Base-by-base conservation (phyloP, 2,888 invertebrate genomes). In the Scaptomyza flava region DNA sequence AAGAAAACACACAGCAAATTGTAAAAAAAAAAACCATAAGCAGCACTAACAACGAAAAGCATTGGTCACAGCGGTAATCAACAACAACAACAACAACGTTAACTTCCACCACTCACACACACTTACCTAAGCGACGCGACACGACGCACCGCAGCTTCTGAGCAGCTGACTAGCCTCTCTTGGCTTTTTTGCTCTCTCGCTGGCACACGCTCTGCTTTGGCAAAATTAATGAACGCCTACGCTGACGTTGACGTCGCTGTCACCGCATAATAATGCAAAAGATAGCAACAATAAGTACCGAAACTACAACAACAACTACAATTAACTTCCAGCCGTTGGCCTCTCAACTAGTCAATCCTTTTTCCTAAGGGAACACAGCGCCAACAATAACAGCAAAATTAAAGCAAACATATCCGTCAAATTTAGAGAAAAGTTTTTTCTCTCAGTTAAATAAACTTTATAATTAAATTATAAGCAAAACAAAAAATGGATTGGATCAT, bases 401-500 rank as follows among this genome's bases (percentile, higher is more conserved):
- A 41, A 56, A 72, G 14, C 33, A 72, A 68, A 81, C 81, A 81
- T 87, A 81, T 81, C 81, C 80, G 86, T 77, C 85, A 76, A 63
- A 51, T 68, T 68, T 58, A 65, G 52, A 63, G 31, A 65, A 54
- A 65, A 34, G 62, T 60, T 64, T 57, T 64, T 17, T 11, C 41
- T 65, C 46, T n/a, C 20, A 20, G 42, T 53, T 61, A 53, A n/a
- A 20, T 30, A 50, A 36, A 17, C 17, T 17, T 61, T 57, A 43
- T 63, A 50, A 43, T 65, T 72, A 68, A 27, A 14, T 14, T 9
- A 36, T 2, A 47, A 33, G 38, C 23, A 17, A 61, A 27, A 51
- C 43, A 41, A 23, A 31, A 6, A 38, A 95, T 95, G 95, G 95
- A 95, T 94, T 95, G 95, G 95, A 95, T 95, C 81, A 95, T 95